These are phyloP conservation scores for Carduelis carduelis DNA, from an alignment of 2,797 vertebrate species.

Conservation along the genomic window DNA sequence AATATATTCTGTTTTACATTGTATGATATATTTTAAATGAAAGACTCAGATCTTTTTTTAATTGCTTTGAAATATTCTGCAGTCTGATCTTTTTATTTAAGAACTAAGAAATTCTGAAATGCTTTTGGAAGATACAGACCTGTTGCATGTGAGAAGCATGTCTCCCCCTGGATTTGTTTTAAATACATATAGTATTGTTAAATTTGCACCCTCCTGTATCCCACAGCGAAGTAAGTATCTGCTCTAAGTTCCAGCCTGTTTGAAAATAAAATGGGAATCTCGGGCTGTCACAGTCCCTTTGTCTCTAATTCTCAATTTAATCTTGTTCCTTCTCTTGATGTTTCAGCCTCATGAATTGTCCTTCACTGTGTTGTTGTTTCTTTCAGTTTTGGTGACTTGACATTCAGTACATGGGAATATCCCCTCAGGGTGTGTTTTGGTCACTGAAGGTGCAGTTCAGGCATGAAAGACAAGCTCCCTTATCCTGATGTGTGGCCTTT, in stretches of 20 bases:
- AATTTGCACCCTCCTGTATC: background rate
- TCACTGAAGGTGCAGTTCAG: background rate
- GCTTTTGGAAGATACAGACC: background rate
- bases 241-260: background rate
- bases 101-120: constrained; percentile 21
- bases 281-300: background rate
- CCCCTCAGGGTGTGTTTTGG: background rate
- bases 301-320: background rate
- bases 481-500: background rate
- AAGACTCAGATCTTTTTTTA: constrained; percentile 36
- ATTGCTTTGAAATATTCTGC: constrained; percentile 31
- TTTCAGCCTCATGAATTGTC: background rate
- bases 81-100: background rate
- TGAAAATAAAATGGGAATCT: background rate
- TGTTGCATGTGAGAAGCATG: background rate
- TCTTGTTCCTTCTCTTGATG: background rate
- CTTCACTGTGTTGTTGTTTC: background rate
- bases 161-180: background rate
- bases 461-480: background rate
- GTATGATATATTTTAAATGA: constrained; percentile 60
- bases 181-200: background rate
- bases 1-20: constrained; percentile 54
- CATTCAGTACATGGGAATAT: background rate
- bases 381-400: background rate
- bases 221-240: background rate